Percentiles rank a stretch among this genome's conserved stretches.
Evolutionary conservation across 2,888 invertebrate species (phyloP).

Genomic region (Laspeyria flexula): DNA sequence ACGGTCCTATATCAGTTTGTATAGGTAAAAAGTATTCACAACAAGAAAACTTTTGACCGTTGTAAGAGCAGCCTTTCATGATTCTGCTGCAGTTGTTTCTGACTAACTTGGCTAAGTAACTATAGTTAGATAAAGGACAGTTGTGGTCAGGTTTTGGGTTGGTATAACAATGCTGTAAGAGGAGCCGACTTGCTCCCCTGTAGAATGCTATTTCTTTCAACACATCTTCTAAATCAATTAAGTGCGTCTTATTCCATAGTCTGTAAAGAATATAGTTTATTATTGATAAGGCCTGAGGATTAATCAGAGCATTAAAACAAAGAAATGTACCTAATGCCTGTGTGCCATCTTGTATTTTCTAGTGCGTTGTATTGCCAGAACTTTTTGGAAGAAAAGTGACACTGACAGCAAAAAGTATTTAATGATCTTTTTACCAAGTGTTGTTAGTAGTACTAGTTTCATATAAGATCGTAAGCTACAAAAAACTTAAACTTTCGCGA

Average conservation of each 20-base stretch:
- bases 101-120: conserved; percentile 86
- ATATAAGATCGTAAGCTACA: no score
- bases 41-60: conserved; percentile 83
- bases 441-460: no score
- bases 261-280: conserved; percentile 62
- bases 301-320: no score
- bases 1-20: conserved; percentile 86
- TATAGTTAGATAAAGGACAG: conserved; percentile 87
- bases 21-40: conserved; percentile 87
- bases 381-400: no score
- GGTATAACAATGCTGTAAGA: conserved; percentile 87
- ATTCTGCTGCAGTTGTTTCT: conserved; percentile 80
- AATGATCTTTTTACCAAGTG: no score
- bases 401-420: no score
- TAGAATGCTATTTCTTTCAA: conserved; percentile 90
- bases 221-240: conserved; percentile 89
- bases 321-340: no score
- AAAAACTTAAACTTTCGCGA: no score
- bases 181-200: conserved; percentile 88
- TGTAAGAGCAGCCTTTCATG: conserved; percentile 83
- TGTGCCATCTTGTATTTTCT: no score
- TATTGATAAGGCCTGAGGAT: no score
- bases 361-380: no score
- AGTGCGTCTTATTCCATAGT: conserved; percentile 88
- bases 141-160: conserved; percentile 73